Evolutionary conservation across 2,797 vertebrate species (phyloP).

Genomic region (Pseudopleuronectes americanus): DNA sequence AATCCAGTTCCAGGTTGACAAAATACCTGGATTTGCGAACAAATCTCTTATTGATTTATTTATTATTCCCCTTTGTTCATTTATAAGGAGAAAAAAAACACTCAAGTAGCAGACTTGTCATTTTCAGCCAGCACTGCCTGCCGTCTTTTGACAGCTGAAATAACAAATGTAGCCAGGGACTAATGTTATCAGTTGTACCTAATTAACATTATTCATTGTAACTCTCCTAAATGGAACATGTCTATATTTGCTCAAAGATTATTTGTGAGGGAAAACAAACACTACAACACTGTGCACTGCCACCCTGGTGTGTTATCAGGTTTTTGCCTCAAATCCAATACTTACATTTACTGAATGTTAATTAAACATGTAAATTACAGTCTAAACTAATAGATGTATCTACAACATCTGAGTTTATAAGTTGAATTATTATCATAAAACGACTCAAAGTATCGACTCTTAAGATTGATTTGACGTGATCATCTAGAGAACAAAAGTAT

Average conservation of each 20-base stretch:
- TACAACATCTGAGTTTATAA: background rate
- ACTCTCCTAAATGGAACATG: background rate
- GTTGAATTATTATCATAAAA: background rate
- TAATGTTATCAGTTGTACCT: background rate
- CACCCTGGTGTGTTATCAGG: background rate
- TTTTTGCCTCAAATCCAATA: background rate
- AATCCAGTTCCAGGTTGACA: conserved; percentile 5
- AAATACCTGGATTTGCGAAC: background rate
- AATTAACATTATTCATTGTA: background rate
- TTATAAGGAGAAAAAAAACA: background rate
- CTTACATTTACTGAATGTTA: background rate
- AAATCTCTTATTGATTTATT: background rate
- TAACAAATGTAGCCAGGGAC: background rate
- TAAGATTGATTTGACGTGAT: background rate
- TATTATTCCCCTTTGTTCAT: background rate
- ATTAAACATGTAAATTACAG: background rate
- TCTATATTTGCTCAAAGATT: background rate
- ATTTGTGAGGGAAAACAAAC: background rate
- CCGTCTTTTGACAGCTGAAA: background rate
- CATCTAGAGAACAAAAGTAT: background rate
- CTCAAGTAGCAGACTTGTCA: background rate
- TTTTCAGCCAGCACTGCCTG: background rate
- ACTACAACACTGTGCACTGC: background rate
- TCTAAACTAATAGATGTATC: background rate
- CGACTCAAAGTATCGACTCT: background rate